Evolutionary conservation across 1,140 invertebrate species (phyloP).

Genomic region (Drosophila micromelanica): DNA sequence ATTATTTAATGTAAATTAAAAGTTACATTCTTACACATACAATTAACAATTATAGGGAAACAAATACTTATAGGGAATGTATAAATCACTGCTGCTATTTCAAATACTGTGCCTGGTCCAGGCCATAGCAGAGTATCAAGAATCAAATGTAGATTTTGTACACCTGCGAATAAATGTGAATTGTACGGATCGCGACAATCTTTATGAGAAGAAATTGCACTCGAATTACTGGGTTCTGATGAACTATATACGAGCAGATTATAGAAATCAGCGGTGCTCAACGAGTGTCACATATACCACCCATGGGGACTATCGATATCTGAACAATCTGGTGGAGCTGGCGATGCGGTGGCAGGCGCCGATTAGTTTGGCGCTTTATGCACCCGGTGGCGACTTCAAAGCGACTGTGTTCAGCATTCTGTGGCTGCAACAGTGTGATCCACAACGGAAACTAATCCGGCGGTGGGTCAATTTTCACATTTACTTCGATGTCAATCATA

Average conservation of each 20-base stretch:
- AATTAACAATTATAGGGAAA: background rate
- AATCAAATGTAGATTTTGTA: background rate
- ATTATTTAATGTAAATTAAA: background rate
- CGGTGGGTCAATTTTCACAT: conserved; percentile 93
- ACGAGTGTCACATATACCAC: conserved; percentile 95
- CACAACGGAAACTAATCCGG: conserved; percentile 87
- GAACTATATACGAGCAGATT: conserved; percentile 90
- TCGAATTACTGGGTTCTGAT: conserved; percentile 94
- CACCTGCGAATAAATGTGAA: conserved; percentile 74
- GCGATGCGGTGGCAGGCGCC: conserved; percentile 89
- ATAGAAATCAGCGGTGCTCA: conserved; percentile 87
- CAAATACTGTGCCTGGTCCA: background rate
- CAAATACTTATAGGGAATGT: background rate
- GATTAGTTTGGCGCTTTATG: conserved; percentile 90
- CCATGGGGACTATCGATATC: conserved; percentile 94
- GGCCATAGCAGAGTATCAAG: background rate
- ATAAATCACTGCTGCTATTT: background rate
- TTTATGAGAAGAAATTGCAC: conserved; percentile 88
- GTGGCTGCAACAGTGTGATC: conserved; percentile 88
- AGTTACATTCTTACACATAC: background rate
- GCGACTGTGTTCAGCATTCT: conserved; percentile 87
- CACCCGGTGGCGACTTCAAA: conserved; percentile 88
- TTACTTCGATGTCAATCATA: conserved; percentile 92
- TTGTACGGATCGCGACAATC: conserved; percentile 87
- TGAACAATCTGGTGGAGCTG: conserved; percentile 93